phyloP scores from a whole-genome alignment of 2,113 vertebrate species.

The Argyrosomus japonicus region DNA sequence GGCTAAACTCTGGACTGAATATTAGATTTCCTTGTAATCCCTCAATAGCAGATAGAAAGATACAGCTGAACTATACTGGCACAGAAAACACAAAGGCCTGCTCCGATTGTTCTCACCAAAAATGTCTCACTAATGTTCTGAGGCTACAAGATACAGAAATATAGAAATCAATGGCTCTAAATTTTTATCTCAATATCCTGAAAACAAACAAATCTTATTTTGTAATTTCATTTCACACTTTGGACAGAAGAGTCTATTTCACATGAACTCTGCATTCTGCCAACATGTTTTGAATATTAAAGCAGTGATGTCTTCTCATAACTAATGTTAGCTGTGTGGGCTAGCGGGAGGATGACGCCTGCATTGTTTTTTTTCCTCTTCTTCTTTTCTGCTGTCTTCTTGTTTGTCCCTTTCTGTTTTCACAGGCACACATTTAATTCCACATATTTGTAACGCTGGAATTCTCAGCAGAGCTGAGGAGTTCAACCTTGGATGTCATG shows the following conservation, averaged over 20 bases:
- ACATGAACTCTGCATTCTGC: too few relatives aligned
- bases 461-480: neutral
- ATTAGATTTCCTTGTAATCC: neutral
- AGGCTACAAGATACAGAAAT: too few relatives aligned
- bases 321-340: too few relatives aligned
- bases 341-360: neutral
- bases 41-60: neutral
- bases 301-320: too few relatives aligned
- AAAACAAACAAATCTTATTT: neutral
- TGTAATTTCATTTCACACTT: neutral
- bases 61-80: neutral
- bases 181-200: neutral
- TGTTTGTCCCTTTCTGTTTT: neutral
- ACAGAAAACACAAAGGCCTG: neutral
- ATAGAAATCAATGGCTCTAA: neutral
- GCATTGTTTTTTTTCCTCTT: neutral
- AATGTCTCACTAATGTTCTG: neutral
- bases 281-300: too few relatives aligned
- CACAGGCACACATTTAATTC: neutral
- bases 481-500: neutral
- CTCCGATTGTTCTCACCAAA: neutral
- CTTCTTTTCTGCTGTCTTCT: neutral
- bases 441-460: neutral
- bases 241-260: too few relatives aligned
- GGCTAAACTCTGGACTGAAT: neutral